Base-by-base conservation (phyloP, 2,113 vertebrate species). In the Menidia beryllina region DNA sequence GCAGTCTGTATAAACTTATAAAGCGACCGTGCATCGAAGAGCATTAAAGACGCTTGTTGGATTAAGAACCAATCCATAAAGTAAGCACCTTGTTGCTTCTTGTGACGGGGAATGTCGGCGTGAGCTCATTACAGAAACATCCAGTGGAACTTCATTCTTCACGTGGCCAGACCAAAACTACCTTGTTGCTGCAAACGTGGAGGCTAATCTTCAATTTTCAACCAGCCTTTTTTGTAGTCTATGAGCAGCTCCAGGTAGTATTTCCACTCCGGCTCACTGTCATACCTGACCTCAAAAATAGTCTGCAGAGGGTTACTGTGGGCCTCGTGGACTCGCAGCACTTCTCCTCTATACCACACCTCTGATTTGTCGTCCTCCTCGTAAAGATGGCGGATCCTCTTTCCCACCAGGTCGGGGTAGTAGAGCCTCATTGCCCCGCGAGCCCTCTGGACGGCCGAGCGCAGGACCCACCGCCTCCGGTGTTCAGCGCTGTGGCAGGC, bases 361-460 rank as follows among this genome's bases (percentile, higher is more conserved):
- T 96, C 94, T 0, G 91, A 91, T 65, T 94, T 93, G 70, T 95
- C 94, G 0, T 92, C 92, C 68, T 95, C 94, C 72, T 95, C 95
- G 15, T 95, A 96, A 58, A 96, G 79, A 67, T 96, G 95, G 0
- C 70, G 69, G 39, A 95, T 95, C 51, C 77, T 92, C 81, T 92
- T 94, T 1, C 94, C 94, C 49, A 95, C 94, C 58, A 95, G 82
- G 41, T 95, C 93, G 0, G 95, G 95, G 76, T 91, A 94, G 51
- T 25, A 55, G 27, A 82, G 34, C 50, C 73, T 86, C 75, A 88
- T 68, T 63, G 78, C 71, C 12, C 65, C 36, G 3, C 39, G 68
- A 5, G 89, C 87, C 1, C 81, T 76, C 24, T 74, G 86, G 6
- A 90, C 88, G 0, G 89, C 85, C 0, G 93, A 93, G 7, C 93